These are phyloP conservation scores for Botia almorhae DNA, from an alignment of 2,797 vertebrate species.

Conservation along the genomic window DNA sequence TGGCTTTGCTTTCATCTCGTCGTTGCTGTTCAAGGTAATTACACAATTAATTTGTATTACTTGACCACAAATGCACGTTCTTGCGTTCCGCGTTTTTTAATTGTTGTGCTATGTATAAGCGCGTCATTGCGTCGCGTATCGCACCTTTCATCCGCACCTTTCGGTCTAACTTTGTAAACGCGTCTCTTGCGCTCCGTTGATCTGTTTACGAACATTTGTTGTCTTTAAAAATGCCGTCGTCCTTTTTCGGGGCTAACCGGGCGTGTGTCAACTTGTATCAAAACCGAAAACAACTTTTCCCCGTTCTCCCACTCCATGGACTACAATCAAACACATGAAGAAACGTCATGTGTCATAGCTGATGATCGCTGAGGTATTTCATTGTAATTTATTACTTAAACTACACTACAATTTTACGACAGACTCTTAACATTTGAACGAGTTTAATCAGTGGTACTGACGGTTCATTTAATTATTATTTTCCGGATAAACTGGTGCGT, in stretches of 20 bases:
- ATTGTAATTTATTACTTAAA: too few species aligned
- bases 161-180: background rate
- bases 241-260: background rate
- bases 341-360: background rate
- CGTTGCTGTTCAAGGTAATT: conserved; percentile 68
- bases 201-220: conserved; percentile 3
- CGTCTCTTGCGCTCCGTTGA: background rate
- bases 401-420: background rate
- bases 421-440: background rate
- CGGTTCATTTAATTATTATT: too few species aligned
- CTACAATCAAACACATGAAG: background rate
- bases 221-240: background rate
- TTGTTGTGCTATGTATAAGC: background rate
- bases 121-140: background rate
- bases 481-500: too few species aligned
- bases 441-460: background rate
- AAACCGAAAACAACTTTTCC: background rate
- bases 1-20: conserved; percentile 61
- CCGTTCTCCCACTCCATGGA: background rate
- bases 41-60: conserved; percentile 1
- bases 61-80: background rate
- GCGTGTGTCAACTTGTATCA: conserved; percentile 25
- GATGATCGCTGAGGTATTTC: too few species aligned
- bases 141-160: too few species aligned
- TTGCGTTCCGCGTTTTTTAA: background rate